These are phyloP conservation scores for Hippocampus abdominalis DNA, from an alignment of 2,113 vertebrate genomes.

Conservation along the genomic window DNA sequence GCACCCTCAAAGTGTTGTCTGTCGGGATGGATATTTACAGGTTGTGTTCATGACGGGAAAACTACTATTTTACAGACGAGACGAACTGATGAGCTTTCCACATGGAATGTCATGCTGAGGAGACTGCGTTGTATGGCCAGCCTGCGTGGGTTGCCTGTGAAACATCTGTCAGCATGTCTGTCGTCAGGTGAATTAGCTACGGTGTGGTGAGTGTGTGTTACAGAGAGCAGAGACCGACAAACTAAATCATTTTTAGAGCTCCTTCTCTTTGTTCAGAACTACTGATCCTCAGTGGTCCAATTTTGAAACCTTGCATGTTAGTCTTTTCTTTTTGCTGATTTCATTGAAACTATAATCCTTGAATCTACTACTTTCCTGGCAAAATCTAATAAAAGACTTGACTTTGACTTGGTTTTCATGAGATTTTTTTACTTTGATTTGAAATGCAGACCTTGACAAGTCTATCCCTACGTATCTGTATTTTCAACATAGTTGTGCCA, in stretches of 20 bases:
- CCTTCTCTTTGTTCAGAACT: background rate
- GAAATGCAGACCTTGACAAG: too few relatives aligned
- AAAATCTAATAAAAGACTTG: too few relatives aligned
- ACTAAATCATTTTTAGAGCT: constrained; percentile 11
- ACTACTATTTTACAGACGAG: constrained; percentile 29
- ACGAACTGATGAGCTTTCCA: constrained; percentile 20
- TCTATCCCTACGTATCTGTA: too few relatives aligned
- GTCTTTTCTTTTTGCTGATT: background rate
- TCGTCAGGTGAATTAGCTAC: constrained; percentile 34
- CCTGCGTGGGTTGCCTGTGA: constrained; percentile 23
- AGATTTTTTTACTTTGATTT: too few relatives aligned
- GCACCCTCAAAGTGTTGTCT: background rate
- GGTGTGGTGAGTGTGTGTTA: constrained; percentile 22
- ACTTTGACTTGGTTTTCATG: too few relatives aligned
- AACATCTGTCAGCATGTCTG: constrained; percentile 45
- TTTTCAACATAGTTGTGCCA: too few relatives aligned
- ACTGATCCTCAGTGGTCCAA: background rate
- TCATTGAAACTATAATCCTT: too few relatives aligned
- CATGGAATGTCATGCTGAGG: constrained; percentile 18
- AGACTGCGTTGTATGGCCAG: background rate
- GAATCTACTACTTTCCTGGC: too few relatives aligned
- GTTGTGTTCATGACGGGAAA: background rate
- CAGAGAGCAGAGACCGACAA: constrained; percentile 26
- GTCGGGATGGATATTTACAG: background rate
- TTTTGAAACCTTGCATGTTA: background rate